Conservation (phyloP, 2,888 invertebrate genomes). For the Tetropium fuscum region DNA sequence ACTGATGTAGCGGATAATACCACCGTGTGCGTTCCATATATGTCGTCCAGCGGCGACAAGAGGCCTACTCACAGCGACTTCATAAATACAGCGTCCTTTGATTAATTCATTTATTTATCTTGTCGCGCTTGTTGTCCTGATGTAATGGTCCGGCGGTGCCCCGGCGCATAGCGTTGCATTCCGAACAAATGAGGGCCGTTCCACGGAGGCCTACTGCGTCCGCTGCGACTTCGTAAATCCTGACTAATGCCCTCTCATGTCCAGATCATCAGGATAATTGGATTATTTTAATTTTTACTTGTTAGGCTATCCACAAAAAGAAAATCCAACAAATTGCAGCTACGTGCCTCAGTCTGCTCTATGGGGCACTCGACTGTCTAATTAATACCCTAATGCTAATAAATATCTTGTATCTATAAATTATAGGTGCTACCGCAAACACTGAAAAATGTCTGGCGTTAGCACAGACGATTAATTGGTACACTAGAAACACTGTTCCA, state of each 20-base stretch:
- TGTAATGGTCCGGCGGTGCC: slow-evolving; percentile 43
- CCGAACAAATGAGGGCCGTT: slow-evolving; percentile 54
- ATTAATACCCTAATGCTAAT: slow-evolving; percentile 24
- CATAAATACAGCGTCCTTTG: slow-evolving; percentile 50
- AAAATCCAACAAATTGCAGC: slow-evolving; percentile 32
- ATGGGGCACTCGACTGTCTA: slow-evolving; percentile 28
- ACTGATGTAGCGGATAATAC: slow-evolving; percentile 14
- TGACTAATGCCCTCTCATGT: slow-evolving; percentile 49
- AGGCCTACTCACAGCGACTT: slow-evolving; percentile 39
- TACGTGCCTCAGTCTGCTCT: slow-evolving; percentile 26
- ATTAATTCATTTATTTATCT: slow-evolving; percentile 56
- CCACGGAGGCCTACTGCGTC: slow-evolving; percentile 44
- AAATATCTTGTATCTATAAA: slow-evolving; percentile 23
- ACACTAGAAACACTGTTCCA: too few relatives aligned
- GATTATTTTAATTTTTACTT: slow-evolving; percentile 52
- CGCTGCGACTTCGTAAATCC: slow-evolving; percentile 50
- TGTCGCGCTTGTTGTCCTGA: slow-evolving; percentile 49
- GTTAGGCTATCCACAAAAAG: slow-evolving; percentile 30
- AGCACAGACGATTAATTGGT: too few relatives aligned
- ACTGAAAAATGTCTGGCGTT: slow-evolving; percentile 24
- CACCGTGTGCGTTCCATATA: slow-evolving; percentile 41
- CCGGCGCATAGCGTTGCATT: slow-evolving; percentile 33
- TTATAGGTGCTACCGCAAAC: slow-evolving; percentile 16
- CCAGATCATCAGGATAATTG: slow-evolving; percentile 53
- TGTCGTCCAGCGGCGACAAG: slow-evolving; percentile 49